phyloP scores from a whole-genome alignment of 2,797 vertebrate species.

The Sebastes wilsoni region DNA sequence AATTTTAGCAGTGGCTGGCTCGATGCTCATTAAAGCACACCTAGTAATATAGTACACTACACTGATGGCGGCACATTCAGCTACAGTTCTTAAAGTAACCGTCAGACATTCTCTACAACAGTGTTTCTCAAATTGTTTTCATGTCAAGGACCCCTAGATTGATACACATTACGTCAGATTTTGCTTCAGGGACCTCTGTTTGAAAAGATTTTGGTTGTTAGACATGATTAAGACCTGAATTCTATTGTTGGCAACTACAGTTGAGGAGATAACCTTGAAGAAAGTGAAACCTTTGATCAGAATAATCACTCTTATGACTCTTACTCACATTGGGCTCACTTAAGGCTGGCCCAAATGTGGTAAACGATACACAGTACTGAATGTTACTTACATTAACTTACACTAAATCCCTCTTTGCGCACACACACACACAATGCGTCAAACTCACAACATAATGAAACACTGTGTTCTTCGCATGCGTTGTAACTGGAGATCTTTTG shows the following conservation, averaged over 20 bases:
- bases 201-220: too few relatives aligned
- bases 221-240: too few relatives aligned
- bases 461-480: neutral
- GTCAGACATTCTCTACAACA: neutral
- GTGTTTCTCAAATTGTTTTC: too few relatives aligned
- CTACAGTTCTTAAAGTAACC: neutral
- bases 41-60: neutral
- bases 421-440: neutral
- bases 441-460: constrained; percentile 8
- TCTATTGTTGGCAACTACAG: too few relatives aligned
- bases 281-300: too few relatives aligned
- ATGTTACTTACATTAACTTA: too few relatives aligned
- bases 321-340: too few relatives aligned
- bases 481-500: constrained; percentile 43
- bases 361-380: neutral
- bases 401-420: neutral
- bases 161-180: too few relatives aligned
- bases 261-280: too few relatives aligned
- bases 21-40: constrained; percentile 12
- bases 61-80: neutral
- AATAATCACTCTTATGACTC: too few relatives aligned
- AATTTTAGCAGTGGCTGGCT: neutral
- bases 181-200: too few relatives aligned
- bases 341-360: neutral
- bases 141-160: too few relatives aligned